These are phyloP conservation scores for Osmerus eperlanus DNA, from an alignment of 2,113 vertebrate species.

Conservation along the genomic window DNA sequence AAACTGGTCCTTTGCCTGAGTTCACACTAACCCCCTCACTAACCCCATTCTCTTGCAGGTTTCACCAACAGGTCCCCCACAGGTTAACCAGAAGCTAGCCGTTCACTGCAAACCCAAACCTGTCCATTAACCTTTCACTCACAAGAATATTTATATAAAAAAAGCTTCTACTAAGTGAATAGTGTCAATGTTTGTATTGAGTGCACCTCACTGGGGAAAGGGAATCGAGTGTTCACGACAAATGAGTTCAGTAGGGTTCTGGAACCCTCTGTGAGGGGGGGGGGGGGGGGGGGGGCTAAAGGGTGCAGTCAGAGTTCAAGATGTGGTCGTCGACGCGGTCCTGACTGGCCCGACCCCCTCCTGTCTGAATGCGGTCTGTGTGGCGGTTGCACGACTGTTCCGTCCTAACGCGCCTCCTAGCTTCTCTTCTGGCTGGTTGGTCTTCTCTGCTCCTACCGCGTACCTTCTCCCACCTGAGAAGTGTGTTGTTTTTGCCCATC, in stretches of 20 bases:
- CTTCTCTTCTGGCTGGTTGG: slow-evolving; percentile 25
- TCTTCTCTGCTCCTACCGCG: slow-evolving; percentile 7
- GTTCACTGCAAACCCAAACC: neutral
- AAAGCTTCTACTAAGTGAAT: too few species aligned
- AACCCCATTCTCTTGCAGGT: slow-evolving; percentile 33
- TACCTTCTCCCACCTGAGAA: neutral
- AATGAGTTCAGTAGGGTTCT: neutral
- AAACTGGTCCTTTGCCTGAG: slow-evolving; percentile 45
- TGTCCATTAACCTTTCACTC: too few species aligned
- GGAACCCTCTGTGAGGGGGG: neutral
- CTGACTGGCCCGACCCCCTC: neutral
- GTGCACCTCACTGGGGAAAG: too few species aligned
- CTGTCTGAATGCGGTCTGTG: too few species aligned
- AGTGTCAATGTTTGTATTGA: too few species aligned
- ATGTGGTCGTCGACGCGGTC: neutral
- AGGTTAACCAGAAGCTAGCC: slow-evolving; percentile 40
- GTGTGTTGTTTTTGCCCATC: neutral
- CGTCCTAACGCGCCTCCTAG: slow-evolving; percentile 20
- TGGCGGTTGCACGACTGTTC: slow-evolving; percentile 44
- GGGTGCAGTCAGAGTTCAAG: neutral
- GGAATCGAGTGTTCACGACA: too few species aligned
- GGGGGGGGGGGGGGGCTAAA: neutral
- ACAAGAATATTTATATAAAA: too few species aligned
- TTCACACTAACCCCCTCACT: slow-evolving; percentile 60
- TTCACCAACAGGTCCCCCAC: slow-evolving; percentile 50